Base-by-base conservation (phyloP, 2,113 vertebrate genomes). In the Boleophthalmus pectinirostris region DNA sequence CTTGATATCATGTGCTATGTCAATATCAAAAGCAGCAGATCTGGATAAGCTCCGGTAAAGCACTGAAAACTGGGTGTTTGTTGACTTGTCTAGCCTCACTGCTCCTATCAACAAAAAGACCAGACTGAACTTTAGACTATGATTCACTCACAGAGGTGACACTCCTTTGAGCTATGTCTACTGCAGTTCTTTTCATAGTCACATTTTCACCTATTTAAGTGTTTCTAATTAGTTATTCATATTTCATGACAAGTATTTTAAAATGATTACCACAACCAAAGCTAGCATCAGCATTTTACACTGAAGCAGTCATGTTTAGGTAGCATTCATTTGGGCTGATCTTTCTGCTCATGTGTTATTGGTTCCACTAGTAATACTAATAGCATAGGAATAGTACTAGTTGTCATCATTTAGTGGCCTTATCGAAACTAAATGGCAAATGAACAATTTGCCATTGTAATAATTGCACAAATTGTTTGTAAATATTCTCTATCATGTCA, bases 31-130 rank as follows among this genome's bases (percentile, higher is more conserved):
- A 29, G 29, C 29, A 29, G 15, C 20, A n/a, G 18, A n/a, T 56
- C 3, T 13, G n/a, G 21, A 56, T 29, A 1, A 16, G 4, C 15
- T 29, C 58, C 5, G 3, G 58, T 63, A 23, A 24, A 57, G 10
- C 21, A 8, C 23, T 9, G 66, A 70, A 18, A 70, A 33, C 66
- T 73, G 85, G 90, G 88, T 53, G 84, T 79, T 63, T 21, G 54
- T 56, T 0, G 56, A 21, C 56, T 38, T 78, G 70, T 58, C 75
- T 67, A 69, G 35, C 70, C 79, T 72, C 54, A 74, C 73, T 79
- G 69, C 79, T 87, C 85, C 82, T 84, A 85, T 16, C 81, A 25
- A 73, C 24, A 9, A 5, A 60, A 38, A 21, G 43, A 66, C 20
- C 65, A 72, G 21, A 23, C 66, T 43, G 29, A 53, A 58, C 73